phyloP scores from a whole-genome alignment of 2,888 invertebrate genomes.

The Megaustenia siamemsis region DNA sequence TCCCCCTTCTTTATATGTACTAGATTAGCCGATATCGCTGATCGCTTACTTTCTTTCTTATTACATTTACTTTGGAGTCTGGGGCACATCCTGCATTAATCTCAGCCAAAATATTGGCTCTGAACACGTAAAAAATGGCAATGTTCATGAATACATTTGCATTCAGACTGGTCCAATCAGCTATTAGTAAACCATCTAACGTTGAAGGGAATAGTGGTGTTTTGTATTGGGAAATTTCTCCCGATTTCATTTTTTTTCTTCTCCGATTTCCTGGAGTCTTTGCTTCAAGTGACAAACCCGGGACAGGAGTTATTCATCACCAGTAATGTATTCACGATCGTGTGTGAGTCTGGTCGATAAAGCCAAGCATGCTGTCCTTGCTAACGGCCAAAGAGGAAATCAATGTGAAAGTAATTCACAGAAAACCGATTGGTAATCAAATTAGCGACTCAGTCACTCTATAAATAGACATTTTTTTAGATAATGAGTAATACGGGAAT shows the following conservation, averaged over 20 bases:
- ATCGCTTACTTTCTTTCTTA: too few species aligned
- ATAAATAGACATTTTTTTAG: too few species aligned
- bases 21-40: too few species aligned
- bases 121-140: background rate
- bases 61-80: too few species aligned
- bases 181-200: background rate
- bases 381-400: background rate
- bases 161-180: background rate
- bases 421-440: too few species aligned
- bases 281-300: background rate
- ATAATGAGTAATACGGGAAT: too few species aligned
- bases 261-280: background rate
- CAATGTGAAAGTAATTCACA: background rate
- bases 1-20: too few species aligned
- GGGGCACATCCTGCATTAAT: too few species aligned
- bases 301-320: constrained; percentile 1
- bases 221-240: background rate
- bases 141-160: background rate
- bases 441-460: too few species aligned
- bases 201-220: background rate
- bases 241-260: background rate
- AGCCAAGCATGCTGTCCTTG: background rate
- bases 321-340: background rate
- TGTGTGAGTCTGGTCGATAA: constrained; percentile 8
- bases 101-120: too few species aligned